Percentiles rank a stretch among this genome's conserved stretches.
These are phyloP conservation scores for Perccottus glenii DNA, from an alignment of 2,113 vertebrate species.

Conservation along the genomic window DNA sequence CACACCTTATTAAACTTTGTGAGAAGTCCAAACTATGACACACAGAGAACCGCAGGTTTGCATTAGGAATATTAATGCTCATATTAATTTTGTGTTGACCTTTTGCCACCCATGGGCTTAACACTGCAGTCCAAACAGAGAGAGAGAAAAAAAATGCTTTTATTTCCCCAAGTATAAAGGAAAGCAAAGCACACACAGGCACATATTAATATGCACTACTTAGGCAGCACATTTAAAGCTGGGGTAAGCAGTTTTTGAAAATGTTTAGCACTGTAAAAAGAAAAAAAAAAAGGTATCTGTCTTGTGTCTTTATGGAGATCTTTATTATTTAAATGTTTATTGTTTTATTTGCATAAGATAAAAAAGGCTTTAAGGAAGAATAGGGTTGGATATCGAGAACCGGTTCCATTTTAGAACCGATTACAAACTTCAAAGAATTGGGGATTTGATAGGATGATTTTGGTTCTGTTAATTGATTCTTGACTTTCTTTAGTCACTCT, in stretches of 20 bases:
- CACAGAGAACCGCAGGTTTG: constrained; percentile 61
- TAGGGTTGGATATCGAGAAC: too few species aligned
- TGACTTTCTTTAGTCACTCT: too few species aligned
- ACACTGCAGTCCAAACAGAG: constrained; percentile 75
- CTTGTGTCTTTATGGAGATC: neutral
- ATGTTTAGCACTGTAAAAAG: neutral
- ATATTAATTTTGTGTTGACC: constrained; percentile 82
- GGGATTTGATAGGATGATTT: too few species aligned
- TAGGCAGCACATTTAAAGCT: neutral
- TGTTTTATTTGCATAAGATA: too few species aligned
- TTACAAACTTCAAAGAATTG: too few species aligned
- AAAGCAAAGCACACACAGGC: constrained; percentile 38
- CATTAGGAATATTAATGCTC: constrained; percentile 80
- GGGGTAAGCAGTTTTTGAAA: neutral
- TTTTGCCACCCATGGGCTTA: constrained; percentile 64
- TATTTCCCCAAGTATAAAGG: constrained; percentile 57
- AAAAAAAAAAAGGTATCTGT: neutral
- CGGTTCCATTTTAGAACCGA: too few species aligned
- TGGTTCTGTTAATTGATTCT: too few species aligned
- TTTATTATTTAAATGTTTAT: too few species aligned
- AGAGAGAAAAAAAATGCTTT: constrained; percentile 49
- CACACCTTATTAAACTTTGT: constrained; percentile 74
- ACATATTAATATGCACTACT: constrained; percentile 15
- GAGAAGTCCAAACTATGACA: constrained; percentile 69
- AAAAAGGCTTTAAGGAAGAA: too few species aligned